Evolutionary conservation across 1,140 invertebrate species (phyloP).

Genomic region (Brachionus paranguensis): DNA sequence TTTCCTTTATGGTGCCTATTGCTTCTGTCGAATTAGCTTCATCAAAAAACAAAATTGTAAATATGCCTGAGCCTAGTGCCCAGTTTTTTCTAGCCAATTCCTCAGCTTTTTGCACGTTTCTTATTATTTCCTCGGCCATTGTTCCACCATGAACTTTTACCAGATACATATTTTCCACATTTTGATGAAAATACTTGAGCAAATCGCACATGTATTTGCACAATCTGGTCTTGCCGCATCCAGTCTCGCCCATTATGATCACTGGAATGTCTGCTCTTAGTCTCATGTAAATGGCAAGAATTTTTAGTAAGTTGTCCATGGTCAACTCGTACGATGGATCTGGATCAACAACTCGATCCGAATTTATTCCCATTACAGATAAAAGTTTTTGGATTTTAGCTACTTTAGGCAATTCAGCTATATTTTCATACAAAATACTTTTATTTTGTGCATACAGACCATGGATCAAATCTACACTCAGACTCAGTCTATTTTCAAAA

Average conservation of each 20-base stretch:
- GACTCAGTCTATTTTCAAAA: background rate
- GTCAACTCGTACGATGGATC: slow-evolving; percentile 47
- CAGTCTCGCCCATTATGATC: slow-evolving; percentile 53
- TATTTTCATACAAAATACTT: background rate
- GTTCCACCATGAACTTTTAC: slow-evolving; percentile 51
- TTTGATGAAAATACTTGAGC: background rate
- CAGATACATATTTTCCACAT: slow-evolving; percentile 5
- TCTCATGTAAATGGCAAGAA: slow-evolving; percentile 51
- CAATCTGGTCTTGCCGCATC: slow-evolving; percentile 47
- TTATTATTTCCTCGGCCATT: slow-evolving; percentile 45
- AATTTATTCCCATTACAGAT: slow-evolving; percentile 12
- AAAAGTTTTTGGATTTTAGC: background rate
- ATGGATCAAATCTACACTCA: background rate
- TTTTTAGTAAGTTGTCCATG: slow-evolving; percentile 51
- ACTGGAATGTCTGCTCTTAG: slow-evolving; percentile 49
- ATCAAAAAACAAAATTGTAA: slow-evolving; percentile 53
- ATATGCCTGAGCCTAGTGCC: slow-evolving; percentile 41
- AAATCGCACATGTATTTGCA: slow-evolving; percentile 22
- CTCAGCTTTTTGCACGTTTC: slow-evolving; percentile 46
- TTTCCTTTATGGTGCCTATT: slow-evolving; percentile 50
- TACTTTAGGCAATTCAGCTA: background rate
- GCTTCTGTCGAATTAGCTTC: slow-evolving; percentile 53
- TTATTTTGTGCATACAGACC: slow-evolving; percentile 2
- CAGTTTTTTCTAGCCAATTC: slow-evolving; percentile 43
- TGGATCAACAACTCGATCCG: background rate